phyloP scores from a whole-genome alignment of 2,797 vertebrate species.

The Danio albolineatus region DNA sequence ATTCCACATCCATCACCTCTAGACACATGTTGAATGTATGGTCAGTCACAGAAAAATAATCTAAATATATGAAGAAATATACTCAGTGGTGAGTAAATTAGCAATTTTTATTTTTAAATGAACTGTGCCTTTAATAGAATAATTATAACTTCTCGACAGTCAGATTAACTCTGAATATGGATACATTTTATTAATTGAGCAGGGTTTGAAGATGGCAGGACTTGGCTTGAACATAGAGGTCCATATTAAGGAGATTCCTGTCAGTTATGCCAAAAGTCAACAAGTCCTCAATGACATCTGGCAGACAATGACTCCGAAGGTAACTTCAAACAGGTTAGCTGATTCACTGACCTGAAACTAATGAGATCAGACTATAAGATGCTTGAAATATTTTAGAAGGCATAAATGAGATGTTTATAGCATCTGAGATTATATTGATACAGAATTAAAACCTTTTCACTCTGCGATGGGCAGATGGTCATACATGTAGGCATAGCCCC shows the following conservation, averaged over 20 bases:
- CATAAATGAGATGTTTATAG: neutral
- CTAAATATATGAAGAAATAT: too few species aligned
- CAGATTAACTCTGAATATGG: neutral
- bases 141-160: neutral
- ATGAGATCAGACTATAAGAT: neutral
- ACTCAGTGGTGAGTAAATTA: too few species aligned
- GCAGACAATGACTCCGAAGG: slow-evolving; percentile 81
- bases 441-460: neutral
- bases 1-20: too few species aligned
- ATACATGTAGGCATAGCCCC: slow-evolving; percentile 83
- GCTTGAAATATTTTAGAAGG: neutral
- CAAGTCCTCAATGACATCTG: slow-evolving; percentile 79
- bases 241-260: slow-evolving; percentile 78
- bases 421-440: neutral
- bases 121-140: neutral
- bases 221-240: slow-evolving; percentile 73
- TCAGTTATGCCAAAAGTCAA: slow-evolving; percentile 81
- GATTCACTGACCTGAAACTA: neutral
- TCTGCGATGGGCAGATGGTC: slow-evolving; percentile 71
- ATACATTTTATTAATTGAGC: slow-evolving; percentile 7
- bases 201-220: slow-evolving; percentile 81
- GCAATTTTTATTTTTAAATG: too few species aligned
- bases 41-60: too few species aligned
- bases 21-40: too few species aligned
- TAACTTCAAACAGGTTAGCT: slow-evolving; percentile 57